These are phyloP conservation scores for Lepus townsendii DNA, from an alignment of 2,797 vertebrate species.

Conservation along the genomic window DNA sequence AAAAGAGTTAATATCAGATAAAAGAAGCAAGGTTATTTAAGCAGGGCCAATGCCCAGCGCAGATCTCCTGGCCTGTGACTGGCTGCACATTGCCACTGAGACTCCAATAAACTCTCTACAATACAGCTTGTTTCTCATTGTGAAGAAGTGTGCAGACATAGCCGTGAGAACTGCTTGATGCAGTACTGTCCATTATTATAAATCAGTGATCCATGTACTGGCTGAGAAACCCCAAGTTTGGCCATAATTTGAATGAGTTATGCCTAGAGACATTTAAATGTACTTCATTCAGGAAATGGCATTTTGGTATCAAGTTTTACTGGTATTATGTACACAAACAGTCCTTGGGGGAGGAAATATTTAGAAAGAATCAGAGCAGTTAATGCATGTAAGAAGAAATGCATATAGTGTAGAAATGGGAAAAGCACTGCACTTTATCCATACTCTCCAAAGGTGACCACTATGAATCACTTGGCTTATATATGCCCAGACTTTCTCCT, in stretches of 20 bases:
- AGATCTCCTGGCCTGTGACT: constrained; percentile 6
- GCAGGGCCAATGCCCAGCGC: not conserved
- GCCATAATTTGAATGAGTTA: not conserved
- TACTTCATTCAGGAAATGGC: not conserved
- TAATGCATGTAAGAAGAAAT: constrained; percentile 38
- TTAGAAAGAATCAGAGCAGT: constrained; percentile 45
- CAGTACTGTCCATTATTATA: not conserved
- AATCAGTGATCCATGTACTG: not conserved
- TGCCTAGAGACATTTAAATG: not conserved
- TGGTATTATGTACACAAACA: not conserved
- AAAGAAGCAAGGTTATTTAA: not conserved
- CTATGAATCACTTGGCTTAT: constrained; percentile 12
- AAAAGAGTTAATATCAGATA: not conserved
- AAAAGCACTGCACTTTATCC: not conserved
- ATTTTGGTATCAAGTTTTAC: constrained; percentile 54
- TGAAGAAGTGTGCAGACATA: not conserved
- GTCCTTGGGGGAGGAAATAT: not conserved
- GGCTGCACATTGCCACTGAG: not conserved
- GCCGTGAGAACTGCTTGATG: not conserved
- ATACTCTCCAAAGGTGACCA: not conserved
- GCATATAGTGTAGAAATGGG: not conserved
- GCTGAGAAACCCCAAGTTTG: not conserved
- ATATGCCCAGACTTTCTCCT: not conserved
- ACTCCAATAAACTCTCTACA: not conserved
- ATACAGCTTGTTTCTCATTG: not conserved